These are phyloP conservation scores for Zhuqinia jingwanae DNA, from an alignment of 2,888 invertebrate genomes.

Conservation along the genomic window DNA sequence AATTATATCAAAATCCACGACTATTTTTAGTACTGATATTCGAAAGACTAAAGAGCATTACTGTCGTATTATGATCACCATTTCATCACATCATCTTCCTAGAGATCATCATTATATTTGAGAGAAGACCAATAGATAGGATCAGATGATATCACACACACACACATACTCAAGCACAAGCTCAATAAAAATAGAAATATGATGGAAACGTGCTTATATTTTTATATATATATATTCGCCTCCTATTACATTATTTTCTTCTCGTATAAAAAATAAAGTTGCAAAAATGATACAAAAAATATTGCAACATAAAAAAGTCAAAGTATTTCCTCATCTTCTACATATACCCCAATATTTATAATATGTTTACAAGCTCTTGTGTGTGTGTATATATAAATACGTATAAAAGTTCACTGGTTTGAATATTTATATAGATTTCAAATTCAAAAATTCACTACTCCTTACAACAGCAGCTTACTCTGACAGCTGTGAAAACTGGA, in stretches of 20 bases:
- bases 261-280: background rate
- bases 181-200: background rate
- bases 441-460: too few species aligned
- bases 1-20: background rate
- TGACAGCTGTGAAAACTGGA: too few species aligned
- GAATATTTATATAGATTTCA: background rate
- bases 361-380: too few species aligned
- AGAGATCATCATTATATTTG: background rate
- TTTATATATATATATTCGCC: too few species aligned
- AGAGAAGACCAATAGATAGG: background rate
- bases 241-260: background rate
- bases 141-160: slow-evolving; percentile 10
- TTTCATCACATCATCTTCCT: background rate
- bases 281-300: background rate
- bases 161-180: too few species aligned
- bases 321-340: too few species aligned
- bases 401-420: background rate
- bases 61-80: background rate
- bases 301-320: too few species aligned
- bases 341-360: too few species aligned
- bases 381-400: too few species aligned
- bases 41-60: background rate
- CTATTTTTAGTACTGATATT: background rate
- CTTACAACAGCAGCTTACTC: too few species aligned
- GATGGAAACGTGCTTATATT: background rate